Conservation (phyloP, 2,797 vertebrate genomes). For the Cyclopterus lumpus region DNA sequence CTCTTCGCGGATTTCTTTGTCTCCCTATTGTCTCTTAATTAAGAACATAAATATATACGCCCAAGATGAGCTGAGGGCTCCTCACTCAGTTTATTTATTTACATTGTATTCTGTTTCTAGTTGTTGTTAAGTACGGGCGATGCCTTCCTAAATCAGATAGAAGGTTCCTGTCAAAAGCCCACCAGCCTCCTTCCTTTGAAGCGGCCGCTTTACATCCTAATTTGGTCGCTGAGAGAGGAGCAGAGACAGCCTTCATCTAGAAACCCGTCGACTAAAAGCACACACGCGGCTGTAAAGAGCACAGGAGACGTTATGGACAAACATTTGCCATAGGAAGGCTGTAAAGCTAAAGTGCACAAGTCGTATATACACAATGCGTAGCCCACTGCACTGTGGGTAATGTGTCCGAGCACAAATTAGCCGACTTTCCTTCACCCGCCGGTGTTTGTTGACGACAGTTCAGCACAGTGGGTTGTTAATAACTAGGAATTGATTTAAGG, state of each 20-base stretch:
- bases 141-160: not conserved
- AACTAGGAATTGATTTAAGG: not conserved
- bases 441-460: slow-evolving; percentile 11
- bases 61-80: not conserved
- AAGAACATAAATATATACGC: not conserved
- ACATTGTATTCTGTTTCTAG: not conserved
- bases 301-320: slow-evolving; percentile 27
- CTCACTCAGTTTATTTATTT: not conserved
- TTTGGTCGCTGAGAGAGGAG: slow-evolving; percentile 4
- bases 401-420: slow-evolving; percentile 45
- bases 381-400: slow-evolving; percentile 10
- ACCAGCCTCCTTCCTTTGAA: slow-evolving; percentile 12
- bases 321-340: slow-evolving; percentile 16
- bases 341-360: slow-evolving; percentile 40
- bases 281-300: slow-evolving; percentile 17
- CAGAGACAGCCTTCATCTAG: not conserved
- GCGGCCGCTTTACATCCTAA: not conserved
- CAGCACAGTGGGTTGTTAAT: not conserved
- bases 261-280: slow-evolving; percentile 7
- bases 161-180: not conserved
- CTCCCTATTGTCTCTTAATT: not conserved
- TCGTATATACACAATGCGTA: not conserved
- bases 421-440: not conserved
- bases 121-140: not conserved
- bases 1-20: not conserved